A percentile compares a stretch with the other conserved stretches of the same genome.
Conservation (phyloP, 2,113 vertebrate genomes). For the Atractosteus spatula region DNA sequence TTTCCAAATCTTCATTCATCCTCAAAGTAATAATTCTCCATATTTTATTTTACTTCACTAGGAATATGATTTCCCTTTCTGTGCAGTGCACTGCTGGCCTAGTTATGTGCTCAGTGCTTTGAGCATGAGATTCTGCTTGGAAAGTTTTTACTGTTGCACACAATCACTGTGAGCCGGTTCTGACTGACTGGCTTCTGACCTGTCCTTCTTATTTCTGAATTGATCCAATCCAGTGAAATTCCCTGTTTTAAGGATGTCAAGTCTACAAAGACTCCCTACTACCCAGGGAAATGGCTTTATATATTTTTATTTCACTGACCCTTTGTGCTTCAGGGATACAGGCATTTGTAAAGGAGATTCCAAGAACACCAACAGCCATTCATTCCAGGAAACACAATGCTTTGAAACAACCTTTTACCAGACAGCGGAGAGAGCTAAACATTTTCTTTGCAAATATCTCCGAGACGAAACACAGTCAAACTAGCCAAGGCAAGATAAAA, state of each 20-base stretch:
- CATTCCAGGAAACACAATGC: conserved; percentile 4
- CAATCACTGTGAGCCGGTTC: background rate
- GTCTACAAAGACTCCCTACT: conserved; percentile 20
- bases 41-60: too few species aligned
- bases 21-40: too few species aligned
- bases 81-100: too few species aligned
- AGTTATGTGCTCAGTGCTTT: too few species aligned
- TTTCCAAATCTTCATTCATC: too few species aligned
- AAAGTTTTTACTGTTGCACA: too few species aligned
- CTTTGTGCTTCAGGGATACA: conserved; percentile 16
- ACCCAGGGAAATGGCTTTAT: conserved; percentile 27
- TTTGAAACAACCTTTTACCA: conserved; percentile 24
- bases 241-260: conserved; percentile 16
- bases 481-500: conserved; percentile 12
- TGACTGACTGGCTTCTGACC: background rate
- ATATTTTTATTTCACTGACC: conserved; percentile 38
- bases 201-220: background rate
- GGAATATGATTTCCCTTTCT: too few species aligned
- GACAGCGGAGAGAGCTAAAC: conserved; percentile 22
- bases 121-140: too few species aligned
- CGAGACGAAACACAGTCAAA: conserved; percentile 27
- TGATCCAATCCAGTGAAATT: conserved; percentile 4
- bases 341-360: conserved; percentile 17
- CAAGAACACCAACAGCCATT: conserved; percentile 2
- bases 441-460: conserved; percentile 26